phyloP scores from a whole-genome alignment of 2,888 invertebrate genomes.

The Drosophila leonis region DNA sequence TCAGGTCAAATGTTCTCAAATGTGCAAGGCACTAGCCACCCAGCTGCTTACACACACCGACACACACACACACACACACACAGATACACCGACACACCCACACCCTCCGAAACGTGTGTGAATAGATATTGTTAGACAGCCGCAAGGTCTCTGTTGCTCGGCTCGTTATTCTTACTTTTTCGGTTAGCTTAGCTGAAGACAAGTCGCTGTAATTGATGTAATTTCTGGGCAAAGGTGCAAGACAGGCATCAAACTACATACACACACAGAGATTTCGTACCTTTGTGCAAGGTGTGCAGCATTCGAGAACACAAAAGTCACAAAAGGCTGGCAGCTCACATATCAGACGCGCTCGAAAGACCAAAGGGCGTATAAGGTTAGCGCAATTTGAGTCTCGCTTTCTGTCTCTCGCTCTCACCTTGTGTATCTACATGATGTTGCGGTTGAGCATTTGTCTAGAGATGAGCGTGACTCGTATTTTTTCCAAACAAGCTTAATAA shows the following conservation, averaged over 20 bases:
- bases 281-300: slow-evolving; percentile 44
- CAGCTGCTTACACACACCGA: slow-evolving; percentile 14
- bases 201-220: slow-evolving; percentile 77
- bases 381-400: slow-evolving; percentile 36
- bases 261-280: slow-evolving; percentile 25
- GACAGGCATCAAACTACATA: slow-evolving; percentile 72
- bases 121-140: slow-evolving; percentile 57
- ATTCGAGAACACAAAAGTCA: slow-evolving; percentile 35
- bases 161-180: slow-evolving; percentile 79
- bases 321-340: slow-evolving; percentile 33
- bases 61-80: slow-evolving; percentile 6
- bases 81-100: slow-evolving; percentile 2
- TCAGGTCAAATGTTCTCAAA: slow-evolving; percentile 74
- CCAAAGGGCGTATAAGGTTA: slow-evolving; percentile 4
- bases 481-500: not conserved
- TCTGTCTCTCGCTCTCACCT: not conserved
- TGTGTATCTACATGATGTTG: slow-evolving; percentile 1
- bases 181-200: slow-evolving; percentile 72
- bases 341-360: slow-evolving; percentile 30
- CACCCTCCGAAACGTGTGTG: slow-evolving; percentile 25
- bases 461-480: not conserved
- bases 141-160: slow-evolving; percentile 53
- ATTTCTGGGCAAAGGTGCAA: slow-evolving; percentile 70
- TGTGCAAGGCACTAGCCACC: slow-evolving; percentile 43
- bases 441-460: slow-evolving; percentile 21